Evolutionary conservation across 2,797 vertebrate species (phyloP).

Genomic region (Cichlasoma orientale): DNA sequence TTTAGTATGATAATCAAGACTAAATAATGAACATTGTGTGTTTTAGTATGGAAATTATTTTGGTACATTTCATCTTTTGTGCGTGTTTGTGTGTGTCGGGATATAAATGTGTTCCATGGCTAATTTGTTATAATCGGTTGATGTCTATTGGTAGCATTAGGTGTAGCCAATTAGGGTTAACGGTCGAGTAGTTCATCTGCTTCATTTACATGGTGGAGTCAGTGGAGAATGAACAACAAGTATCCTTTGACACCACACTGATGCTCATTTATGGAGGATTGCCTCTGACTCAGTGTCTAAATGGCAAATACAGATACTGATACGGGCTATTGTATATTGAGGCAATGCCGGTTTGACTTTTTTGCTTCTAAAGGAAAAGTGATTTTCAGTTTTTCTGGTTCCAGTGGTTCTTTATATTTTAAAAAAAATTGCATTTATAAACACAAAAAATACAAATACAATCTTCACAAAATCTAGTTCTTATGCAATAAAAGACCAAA

Average conservation of each 20-base stretch:
- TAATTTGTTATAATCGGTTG: conserved; percentile 58
- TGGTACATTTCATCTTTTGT: conserved; percentile 45
- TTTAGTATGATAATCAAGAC: conserved; percentile 59
- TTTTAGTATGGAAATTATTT: conserved; percentile 61
- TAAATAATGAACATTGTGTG: conserved; percentile 56
- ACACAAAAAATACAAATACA: neutral
- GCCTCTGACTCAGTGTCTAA: neutral
- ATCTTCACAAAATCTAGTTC: neutral
- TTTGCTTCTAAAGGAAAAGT: conserved; percentile 16
- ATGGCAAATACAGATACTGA: conserved; percentile 8
- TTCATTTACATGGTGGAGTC: conserved; percentile 53
- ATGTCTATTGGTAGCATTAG: conserved; percentile 58
- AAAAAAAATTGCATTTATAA: neutral
- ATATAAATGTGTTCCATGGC: conserved; percentile 59
- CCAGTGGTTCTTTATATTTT: neutral
- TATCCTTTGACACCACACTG: conserved; percentile 54
- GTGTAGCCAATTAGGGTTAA: conserved; percentile 64
- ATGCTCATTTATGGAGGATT: conserved; percentile 42
- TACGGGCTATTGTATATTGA: neutral
- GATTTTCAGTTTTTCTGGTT: conserved; percentile 12
- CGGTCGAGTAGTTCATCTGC: conserved; percentile 53
- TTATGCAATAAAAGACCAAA: neutral
- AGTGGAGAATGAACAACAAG: conserved; percentile 55
- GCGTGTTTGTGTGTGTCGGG: conserved; percentile 37
- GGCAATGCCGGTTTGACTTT: conserved; percentile 1